A percentile compares a stretch with the other conserved stretches of the same genome.
Conservation (phyloP, 2,888 invertebrate species). For the Heliconius charithonia region DNA sequence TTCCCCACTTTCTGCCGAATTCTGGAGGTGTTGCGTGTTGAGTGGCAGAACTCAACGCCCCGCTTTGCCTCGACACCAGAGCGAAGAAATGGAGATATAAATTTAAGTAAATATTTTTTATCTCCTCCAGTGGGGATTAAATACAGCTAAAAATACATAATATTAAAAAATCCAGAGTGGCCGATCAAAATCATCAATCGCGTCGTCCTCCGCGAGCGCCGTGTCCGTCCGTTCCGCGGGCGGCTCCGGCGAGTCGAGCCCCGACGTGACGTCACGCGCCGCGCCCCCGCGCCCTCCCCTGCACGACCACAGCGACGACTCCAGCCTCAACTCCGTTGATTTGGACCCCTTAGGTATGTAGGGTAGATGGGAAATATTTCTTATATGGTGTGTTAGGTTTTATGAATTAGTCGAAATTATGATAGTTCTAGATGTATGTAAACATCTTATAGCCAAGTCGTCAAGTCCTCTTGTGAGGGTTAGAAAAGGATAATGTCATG, state of each 20-base stretch:
- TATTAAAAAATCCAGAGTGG: constrained; percentile 78
- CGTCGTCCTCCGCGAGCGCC: constrained; percentile 78
- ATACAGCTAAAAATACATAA: neutral
- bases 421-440: too few species aligned
- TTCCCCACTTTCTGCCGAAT: too few species aligned
- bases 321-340: constrained; percentile 95
- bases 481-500: too few species aligned
- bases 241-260: constrained; percentile 75
- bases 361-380: neutral
- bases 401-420: neutral
- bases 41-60: too few species aligned
- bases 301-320: constrained; percentile 89
- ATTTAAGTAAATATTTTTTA: too few species aligned
- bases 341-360: constrained; percentile 87
- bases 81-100: too few species aligned
- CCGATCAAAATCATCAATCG: constrained; percentile 83
- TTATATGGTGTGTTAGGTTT: neutral
- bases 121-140: too few species aligned
- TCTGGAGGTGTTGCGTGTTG: too few species aligned
- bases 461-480: too few species aligned
- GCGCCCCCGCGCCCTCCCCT: constrained; percentile 75
- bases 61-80: too few species aligned
- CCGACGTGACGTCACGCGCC: constrained; percentile 81
- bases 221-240: constrained; percentile 80
- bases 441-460: too few species aligned